phyloP scores from a whole-genome alignment of 2,113 vertebrate species.

The Euleptes europaea region DNA sequence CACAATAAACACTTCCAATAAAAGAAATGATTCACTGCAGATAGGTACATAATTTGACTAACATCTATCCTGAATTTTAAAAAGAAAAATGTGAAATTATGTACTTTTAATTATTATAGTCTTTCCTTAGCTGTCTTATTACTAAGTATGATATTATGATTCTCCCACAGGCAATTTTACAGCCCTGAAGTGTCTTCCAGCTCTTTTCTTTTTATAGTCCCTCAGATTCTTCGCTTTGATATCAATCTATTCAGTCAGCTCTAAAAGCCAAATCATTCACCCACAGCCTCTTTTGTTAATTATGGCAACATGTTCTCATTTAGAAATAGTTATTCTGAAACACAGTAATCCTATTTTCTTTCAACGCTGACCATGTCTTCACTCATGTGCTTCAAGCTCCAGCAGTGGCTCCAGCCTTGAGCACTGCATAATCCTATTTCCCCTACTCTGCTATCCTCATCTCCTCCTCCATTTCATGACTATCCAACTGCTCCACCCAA shows the following conservation, averaged over 20 bases:
- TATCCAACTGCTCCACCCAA: conserved; percentile 26
- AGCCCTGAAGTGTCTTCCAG: not conserved
- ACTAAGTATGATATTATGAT: not conserved
- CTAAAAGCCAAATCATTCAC: not conserved
- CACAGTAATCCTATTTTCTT: conserved; percentile 29
- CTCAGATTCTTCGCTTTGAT: not conserved
- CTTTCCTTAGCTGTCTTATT: not conserved
- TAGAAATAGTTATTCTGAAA: not conserved
- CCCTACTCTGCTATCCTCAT: not conserved
- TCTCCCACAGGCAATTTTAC: not conserved
- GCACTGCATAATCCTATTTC: not conserved
- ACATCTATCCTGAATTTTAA: not conserved
- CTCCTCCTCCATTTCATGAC: not conserved
- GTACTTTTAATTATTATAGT: not conserved
- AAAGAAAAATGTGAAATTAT: conserved; percentile 5
- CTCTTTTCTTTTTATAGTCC: not conserved
- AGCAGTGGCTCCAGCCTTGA: conserved; percentile 28
- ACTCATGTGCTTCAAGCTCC: conserved; percentile 32
- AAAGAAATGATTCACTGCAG: not conserved
- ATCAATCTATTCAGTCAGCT: not conserved
- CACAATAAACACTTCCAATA: not conserved
- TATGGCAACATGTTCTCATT: not conserved
- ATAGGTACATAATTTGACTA: not conserved
- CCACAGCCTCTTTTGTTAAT: not conserved
- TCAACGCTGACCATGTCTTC: conserved; percentile 34